Conservation (phyloP, 2,797 vertebrate genomes). For the Melanotaenia boesemani region DNA sequence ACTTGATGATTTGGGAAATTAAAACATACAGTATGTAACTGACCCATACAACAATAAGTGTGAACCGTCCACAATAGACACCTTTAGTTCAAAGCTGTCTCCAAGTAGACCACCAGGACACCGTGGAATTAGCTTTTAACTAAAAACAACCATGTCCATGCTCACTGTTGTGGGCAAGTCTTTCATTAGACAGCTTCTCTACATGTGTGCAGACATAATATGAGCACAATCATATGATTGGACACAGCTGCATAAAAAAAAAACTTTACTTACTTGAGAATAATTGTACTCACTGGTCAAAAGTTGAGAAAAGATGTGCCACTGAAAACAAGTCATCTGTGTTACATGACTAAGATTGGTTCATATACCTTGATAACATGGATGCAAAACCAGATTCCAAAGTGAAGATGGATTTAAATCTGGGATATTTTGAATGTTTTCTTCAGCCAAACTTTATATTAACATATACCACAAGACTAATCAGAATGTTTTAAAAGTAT, state of each 20-base stretch:
- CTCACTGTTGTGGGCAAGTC: not conserved
- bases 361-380: not conserved
- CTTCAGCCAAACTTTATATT: not conserved
- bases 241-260: not conserved
- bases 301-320: not conserved
- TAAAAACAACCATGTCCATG: not conserved
- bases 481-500: not conserved
- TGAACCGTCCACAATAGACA: not conserved
- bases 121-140: conserved; percentile 23
- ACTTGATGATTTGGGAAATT: not conserved
- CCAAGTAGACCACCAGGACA: conserved; percentile 11
- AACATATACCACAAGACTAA: not conserved
- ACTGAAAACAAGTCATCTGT: not conserved
- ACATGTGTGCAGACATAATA: not conserved
- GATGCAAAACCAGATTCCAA: not conserved
- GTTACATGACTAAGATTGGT: not conserved
- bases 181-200: not conserved
- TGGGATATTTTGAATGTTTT: not conserved
- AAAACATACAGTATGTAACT: conserved; percentile 7
- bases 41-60: not conserved
- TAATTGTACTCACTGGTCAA: not conserved
- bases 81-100: not conserved
- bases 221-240: not conserved
- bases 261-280: not conserved
- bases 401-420: not conserved